Conservation (phyloP, 2,113 vertebrate species). For the Psittacula cyanocephala region DNA sequence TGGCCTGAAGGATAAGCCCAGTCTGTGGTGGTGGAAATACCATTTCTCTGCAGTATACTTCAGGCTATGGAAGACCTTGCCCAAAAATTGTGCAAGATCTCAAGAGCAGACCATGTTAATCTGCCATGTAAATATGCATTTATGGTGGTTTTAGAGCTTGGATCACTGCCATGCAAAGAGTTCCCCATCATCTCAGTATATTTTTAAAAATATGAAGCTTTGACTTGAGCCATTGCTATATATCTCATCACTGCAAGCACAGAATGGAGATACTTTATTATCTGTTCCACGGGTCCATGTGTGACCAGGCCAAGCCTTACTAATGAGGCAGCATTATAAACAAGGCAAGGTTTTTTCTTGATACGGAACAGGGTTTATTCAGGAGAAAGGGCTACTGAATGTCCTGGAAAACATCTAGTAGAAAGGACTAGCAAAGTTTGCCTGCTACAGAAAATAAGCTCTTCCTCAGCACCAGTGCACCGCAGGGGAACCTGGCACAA, state of each 20-base stretch:
- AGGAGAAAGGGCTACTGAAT: not conserved
- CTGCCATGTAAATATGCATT: constrained; percentile 5
- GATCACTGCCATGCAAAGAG: not conserved
- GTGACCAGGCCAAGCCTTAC: not conserved
- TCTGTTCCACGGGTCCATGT: not conserved
- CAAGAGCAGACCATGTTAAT: not conserved
- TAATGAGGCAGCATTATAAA: not conserved
- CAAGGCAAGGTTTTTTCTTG: not conserved
- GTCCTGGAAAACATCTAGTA: not conserved
- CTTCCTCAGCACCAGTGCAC: not conserved
- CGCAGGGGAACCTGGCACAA: not conserved
- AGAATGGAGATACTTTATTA: not conserved
- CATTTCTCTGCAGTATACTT: not conserved
- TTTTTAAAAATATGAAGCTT: not conserved
- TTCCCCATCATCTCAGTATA: not conserved
- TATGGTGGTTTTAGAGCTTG: not conserved
- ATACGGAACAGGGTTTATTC: not conserved
- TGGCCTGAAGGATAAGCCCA: not conserved
- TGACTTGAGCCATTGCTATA: not conserved
- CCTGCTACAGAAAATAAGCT: not conserved
- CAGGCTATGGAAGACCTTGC: not conserved
- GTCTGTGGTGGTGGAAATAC: not conserved
- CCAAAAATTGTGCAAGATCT: not conserved
- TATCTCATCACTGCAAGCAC: not conserved
- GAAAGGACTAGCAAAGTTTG: not conserved